Conservation (phyloP, 2,888 invertebrate species). For the Ferrisia virgata region DNA sequence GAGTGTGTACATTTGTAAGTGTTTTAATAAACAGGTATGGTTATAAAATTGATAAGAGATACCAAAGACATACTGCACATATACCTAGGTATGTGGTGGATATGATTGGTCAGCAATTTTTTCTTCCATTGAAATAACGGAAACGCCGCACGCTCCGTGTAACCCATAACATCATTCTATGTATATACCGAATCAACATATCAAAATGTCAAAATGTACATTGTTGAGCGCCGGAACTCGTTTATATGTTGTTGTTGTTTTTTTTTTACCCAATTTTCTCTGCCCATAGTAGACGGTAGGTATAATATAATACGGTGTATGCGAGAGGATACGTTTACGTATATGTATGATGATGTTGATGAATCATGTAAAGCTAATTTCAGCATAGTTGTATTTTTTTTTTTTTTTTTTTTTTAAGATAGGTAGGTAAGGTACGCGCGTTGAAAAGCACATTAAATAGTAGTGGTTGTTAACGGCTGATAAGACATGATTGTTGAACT, state of each 20-base stretch:
- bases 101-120: slow-evolving; percentile 1
- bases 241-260: too few species aligned
- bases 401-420: too few species aligned
- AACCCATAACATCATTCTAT: neutral
- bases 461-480: slow-evolving; percentile 13
- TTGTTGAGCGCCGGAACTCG: neutral
- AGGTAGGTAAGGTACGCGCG: neutral
- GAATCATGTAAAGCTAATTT: slow-evolving; percentile 1
- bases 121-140: neutral
- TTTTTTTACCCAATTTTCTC: neutral
- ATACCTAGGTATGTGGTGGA: neutral
- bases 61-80: too few species aligned
- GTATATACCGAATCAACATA: neutral
- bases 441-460: neutral
- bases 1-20: neutral
- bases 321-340: too few species aligned
- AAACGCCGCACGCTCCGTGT: neutral
- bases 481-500: slow-evolving; percentile 20
- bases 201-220: slow-evolving; percentile 11
- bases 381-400: neutral
- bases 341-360: neutral
- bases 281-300: too few species aligned
- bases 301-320: too few species aligned
- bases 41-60: neutral
- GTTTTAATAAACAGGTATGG: neutral